Conservation (phyloP, 2,113 vertebrate genomes). For the Ailuropoda melanoleuca region DNA sequence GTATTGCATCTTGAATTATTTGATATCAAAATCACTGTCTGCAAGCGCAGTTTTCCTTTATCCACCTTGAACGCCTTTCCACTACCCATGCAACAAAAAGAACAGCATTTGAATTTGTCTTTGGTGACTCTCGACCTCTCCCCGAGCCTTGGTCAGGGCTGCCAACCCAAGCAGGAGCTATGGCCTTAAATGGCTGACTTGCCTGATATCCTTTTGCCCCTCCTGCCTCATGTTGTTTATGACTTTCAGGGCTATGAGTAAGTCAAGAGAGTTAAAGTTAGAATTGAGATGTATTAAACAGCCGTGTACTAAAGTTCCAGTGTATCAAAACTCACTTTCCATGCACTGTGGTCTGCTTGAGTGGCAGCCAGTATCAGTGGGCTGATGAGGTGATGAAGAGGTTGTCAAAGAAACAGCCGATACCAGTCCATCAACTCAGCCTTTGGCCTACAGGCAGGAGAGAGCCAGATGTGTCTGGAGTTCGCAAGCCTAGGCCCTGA, state of each 20-base stretch:
- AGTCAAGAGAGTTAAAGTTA: not conserved
- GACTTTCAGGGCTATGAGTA: not conserved
- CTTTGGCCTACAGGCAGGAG: not conserved
- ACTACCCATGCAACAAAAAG: not conserved
- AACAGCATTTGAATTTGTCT: not conserved
- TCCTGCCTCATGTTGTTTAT: not conserved
- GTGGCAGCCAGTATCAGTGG: not conserved
- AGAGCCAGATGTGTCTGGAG: not conserved
- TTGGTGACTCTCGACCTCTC: not conserved
- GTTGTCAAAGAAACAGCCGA: not conserved
- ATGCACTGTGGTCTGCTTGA: not conserved
- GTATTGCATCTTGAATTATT: not conserved
- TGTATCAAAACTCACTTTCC: constrained; percentile 20
- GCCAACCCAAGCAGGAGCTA: not conserved
- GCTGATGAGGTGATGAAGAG: constrained; percentile 21
- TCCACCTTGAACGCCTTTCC: not conserved
- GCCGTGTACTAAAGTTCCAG: not conserved
- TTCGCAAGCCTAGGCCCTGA: not conserved
- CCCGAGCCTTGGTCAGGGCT: not conserved
- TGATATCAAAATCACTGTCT: not conserved
- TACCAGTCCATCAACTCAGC: not conserved
- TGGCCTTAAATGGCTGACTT: not conserved
- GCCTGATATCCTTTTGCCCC: not conserved
- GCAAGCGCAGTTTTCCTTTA: not conserved
- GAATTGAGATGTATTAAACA: not conserved